A percentile compares a stretch with the other conserved stretches of the same genome.
These are phyloP conservation scores for Danaus plexippus DNA, from an alignment of 1,140 invertebrate species.

Conservation along the genomic window DNA sequence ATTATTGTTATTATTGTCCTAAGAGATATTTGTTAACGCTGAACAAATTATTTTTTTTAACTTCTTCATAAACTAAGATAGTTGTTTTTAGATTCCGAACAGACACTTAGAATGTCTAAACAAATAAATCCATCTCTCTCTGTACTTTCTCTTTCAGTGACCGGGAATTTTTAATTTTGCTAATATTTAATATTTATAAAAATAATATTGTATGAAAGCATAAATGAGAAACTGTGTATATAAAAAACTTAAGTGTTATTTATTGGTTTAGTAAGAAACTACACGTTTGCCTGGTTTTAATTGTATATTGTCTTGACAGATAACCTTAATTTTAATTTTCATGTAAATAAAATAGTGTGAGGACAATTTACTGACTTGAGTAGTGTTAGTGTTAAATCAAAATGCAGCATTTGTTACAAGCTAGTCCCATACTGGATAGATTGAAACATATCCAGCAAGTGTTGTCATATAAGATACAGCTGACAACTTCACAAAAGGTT, in stretches of 20 bases:
- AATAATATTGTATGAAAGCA: too few species aligned
- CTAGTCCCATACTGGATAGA: constrained; percentile 52
- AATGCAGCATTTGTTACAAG: constrained; percentile 61
- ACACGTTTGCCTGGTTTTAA: too few species aligned
- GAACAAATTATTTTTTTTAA: too few species aligned
- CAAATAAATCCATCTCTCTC: too few species aligned
- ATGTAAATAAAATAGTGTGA: constrained; percentile 24
- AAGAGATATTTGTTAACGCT: too few species aligned
- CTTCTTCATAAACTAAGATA: too few species aligned
- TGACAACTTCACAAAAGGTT: constrained; percentile 66
- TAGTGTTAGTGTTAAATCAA: constrained; percentile 20
- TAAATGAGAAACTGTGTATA: too few species aligned
- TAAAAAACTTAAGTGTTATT: too few species aligned
- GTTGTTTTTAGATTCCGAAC: too few species aligned
- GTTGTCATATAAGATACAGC: constrained; percentile 53
- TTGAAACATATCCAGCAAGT: constrained; percentile 56
- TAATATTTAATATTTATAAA: not conserved
- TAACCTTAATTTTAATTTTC: constrained; percentile 44
- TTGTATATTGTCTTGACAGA: constrained; percentile 36
- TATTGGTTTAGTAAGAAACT: too few species aligned
- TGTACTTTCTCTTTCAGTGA: constrained; percentile 4
- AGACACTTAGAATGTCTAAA: too few species aligned
- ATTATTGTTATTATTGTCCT: too few species aligned
- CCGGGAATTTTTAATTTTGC: constrained; percentile 26
- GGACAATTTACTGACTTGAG: constrained; percentile 8